Percentiles rank a stretch among this genome's conserved stretches.
Evolutionary conservation across 2,888 invertebrate genomes (phyloP).

Genomic region (Conchocele bisecta): DNA sequence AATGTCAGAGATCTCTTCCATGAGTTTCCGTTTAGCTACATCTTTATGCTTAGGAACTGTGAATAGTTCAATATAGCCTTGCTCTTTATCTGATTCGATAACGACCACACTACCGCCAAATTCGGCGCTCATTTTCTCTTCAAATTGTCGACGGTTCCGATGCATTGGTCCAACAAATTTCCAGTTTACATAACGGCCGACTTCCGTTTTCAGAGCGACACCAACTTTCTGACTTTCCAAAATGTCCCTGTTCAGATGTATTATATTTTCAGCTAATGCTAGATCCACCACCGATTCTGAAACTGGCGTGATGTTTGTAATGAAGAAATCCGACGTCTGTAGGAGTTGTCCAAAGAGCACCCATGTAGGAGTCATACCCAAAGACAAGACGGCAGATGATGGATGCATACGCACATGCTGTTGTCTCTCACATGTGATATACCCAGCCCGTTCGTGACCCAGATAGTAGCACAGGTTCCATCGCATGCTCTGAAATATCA

Average conservation of each 20-base stretch:
- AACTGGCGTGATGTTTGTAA: slow-evolving; percentile 72
- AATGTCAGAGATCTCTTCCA: slow-evolving; percentile 19
- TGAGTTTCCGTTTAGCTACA: slow-evolving; percentile 7
- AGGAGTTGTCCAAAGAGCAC: slow-evolving; percentile 71
- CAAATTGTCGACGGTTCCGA: slow-evolving; percentile 56
- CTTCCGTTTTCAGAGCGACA: slow-evolving; percentile 48
- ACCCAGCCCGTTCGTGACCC: slow-evolving; percentile 74
- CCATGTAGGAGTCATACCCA: slow-evolving; percentile 71
- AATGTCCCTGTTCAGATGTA: slow-evolving; percentile 53
- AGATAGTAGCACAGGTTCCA: slow-evolving; percentile 70
- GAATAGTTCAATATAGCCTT: slow-evolving; percentile 62
- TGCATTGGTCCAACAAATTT: slow-evolving; percentile 68
- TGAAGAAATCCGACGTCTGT: slow-evolving; percentile 71
- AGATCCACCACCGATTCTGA: slow-evolving; percentile 62
- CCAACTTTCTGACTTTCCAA: slow-evolving; percentile 55
- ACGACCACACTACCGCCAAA: slow-evolving; percentile 54
- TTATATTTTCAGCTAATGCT: slow-evolving; percentile 31
- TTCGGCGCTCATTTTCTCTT: slow-evolving; percentile 44
- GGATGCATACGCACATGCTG: slow-evolving; percentile 74
- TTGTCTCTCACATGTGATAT: slow-evolving; percentile 56
- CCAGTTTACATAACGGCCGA: slow-evolving; percentile 62
- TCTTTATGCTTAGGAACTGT: slow-evolving; percentile 36
- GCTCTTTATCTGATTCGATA: slow-evolving; percentile 64
- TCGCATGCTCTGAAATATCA: slow-evolving; percentile 67
- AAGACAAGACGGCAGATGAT: slow-evolving; percentile 67